Conservation (phyloP, 1,140 invertebrate species). For the Belonocnema kinseyi region DNA sequence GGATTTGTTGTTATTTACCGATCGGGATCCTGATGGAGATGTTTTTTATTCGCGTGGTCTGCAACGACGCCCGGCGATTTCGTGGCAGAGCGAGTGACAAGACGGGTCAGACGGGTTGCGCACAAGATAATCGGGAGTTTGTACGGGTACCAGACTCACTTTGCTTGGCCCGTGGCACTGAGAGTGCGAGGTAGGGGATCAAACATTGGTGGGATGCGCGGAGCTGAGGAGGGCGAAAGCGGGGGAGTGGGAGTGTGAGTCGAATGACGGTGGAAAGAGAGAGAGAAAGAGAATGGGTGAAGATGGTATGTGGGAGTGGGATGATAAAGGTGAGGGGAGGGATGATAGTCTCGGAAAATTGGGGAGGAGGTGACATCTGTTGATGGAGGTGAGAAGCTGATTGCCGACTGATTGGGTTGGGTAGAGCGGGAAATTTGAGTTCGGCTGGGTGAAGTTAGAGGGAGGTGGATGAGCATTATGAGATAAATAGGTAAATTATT, state of each 20-base stretch:
- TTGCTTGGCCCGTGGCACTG: conserved; percentile 19
- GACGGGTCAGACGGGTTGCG: neutral
- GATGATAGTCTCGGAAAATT: neutral
- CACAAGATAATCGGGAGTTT: conserved; percentile 19
- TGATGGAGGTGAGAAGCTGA: neutral
- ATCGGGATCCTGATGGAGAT: conserved; percentile 3
- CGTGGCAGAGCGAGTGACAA: conserved; percentile 15
- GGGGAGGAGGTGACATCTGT: neutral
- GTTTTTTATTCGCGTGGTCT: conserved; percentile 6
- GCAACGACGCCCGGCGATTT: neutral
- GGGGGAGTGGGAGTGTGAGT: neutral
- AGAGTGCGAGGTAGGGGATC: conserved; percentile 17
- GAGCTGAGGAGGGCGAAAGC: neutral
- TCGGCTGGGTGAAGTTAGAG: neutral
- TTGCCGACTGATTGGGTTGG: neutral
- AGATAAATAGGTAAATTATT: no score
- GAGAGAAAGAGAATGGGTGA: neutral
- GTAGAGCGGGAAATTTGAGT: conserved; percentile 1
- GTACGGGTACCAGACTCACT: conserved; percentile 16
- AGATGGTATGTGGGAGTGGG: neutral
- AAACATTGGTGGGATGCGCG: neutral
- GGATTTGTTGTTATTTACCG: conserved; percentile 13
- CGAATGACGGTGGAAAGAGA: neutral
- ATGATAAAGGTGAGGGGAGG: neutral
- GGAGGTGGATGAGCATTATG: no score